A percentile compares a stretch with the other conserved stretches of the same genome.
Conservation (phyloP, 2,113 vertebrate species). For the Madoqua kirkii region DNA sequence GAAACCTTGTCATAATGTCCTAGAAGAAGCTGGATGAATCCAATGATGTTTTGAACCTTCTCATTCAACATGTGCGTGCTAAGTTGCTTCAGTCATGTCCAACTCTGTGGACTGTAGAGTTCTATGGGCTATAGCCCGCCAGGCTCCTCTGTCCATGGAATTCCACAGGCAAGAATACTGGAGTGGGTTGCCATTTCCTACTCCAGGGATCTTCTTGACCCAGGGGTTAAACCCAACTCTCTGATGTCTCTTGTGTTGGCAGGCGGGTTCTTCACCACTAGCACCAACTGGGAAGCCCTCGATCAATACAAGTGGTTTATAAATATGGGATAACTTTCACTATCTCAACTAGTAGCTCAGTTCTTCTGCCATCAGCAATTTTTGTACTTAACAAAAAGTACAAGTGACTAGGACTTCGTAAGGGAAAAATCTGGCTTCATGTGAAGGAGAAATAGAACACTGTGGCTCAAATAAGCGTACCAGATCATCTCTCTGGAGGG, state of each 20-base stretch:
- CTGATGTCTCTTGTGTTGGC: accelerated
- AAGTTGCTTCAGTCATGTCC: neutral
- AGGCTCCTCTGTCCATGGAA: neutral
- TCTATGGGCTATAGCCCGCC: neutral
- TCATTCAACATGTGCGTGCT: neutral
- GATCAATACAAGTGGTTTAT: neutral
- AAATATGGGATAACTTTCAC: neutral
- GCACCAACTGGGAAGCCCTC: neutral
- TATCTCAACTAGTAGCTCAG: neutral
- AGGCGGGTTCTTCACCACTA: neutral
- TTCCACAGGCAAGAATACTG: neutral
- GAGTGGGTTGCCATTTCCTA: neutral
- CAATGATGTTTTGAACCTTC: neutral
- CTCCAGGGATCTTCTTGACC: neutral
- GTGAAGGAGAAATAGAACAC: neutral
- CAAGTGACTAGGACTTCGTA: neutral
- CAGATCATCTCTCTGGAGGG: neutral
- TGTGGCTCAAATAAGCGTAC: neutral
- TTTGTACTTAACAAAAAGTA: neutral
- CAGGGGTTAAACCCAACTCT: neutral
- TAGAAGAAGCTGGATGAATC: neutral
- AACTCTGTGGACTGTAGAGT: neutral
- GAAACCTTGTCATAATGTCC: neutral
- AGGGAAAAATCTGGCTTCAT: neutral
- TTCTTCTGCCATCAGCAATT: neutral